These are phyloP conservation scores for Pristionchus fissidentatus DNA, from an alignment of 2,888 invertebrate species.

Conservation along the genomic window DNA sequence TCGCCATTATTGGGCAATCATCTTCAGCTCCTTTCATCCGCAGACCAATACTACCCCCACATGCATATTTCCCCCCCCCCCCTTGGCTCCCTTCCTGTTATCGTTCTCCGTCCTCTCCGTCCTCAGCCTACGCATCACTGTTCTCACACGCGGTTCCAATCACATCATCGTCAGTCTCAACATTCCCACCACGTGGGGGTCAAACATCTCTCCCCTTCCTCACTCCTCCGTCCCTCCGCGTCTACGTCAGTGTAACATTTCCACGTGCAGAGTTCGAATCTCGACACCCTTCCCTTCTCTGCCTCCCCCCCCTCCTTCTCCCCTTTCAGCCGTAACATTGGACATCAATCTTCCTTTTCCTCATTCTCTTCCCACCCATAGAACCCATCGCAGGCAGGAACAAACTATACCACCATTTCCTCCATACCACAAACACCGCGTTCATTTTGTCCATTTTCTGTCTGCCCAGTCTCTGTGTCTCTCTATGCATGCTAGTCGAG, in stretches of 20 bases:
- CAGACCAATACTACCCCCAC: no score
- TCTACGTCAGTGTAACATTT: background rate
- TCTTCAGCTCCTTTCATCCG: no score
- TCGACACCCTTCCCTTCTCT: constrained; percentile 23
- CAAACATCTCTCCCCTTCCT: background rate
- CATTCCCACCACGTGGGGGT: background rate
- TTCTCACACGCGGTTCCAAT: background rate
- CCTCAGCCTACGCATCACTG: background rate
- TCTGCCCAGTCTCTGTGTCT: background rate
- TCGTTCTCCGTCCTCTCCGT: background rate
- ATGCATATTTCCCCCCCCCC: no score
- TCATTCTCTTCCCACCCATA: background rate
- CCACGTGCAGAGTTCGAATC: constrained; percentile 18
- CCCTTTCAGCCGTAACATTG: background rate
- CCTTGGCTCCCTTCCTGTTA: no score
- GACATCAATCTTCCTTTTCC: background rate
- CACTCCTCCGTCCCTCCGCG: background rate
- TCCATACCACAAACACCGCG: background rate
- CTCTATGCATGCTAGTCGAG: background rate
- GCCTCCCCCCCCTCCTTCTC: background rate
- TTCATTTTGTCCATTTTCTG: background rate
- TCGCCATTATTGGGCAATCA: no score
- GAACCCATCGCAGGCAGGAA: background rate
- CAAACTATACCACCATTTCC: background rate
- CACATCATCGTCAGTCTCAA: background rate